Percentiles rank a stretch among this genome's conserved stretches.
Conservation (phyloP, 2,113 vertebrate genomes). For the Rostratula benghalensis region DNA sequence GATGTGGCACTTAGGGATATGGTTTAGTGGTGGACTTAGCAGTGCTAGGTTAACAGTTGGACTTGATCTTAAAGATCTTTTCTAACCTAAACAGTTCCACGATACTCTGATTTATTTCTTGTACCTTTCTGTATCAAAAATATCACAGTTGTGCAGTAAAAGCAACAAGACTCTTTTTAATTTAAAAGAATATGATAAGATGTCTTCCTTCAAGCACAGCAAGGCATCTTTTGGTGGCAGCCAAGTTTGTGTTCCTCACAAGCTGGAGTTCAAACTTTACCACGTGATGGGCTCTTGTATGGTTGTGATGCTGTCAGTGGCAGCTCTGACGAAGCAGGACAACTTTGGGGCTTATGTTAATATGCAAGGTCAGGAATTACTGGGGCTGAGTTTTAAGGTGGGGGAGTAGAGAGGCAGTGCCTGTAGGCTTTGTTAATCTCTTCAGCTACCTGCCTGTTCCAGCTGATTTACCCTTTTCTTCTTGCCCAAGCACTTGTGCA, state of each 20-base stretch:
- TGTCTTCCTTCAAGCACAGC: background rate
- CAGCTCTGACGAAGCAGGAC: background rate
- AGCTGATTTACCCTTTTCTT: background rate
- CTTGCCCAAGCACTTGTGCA: background rate
- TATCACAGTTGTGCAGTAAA: background rate
- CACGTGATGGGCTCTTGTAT: fast-evolving
- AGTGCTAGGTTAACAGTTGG: background rate
- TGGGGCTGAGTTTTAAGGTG: background rate
- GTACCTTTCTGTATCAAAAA: background rate
- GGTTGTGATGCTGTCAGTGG: background rate
- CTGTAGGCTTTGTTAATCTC: background rate
- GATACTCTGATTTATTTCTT: background rate
- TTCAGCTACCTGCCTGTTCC: background rate
- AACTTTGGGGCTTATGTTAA: background rate
- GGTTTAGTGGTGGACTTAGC: background rate
- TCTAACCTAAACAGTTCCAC: background rate
- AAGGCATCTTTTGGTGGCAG: background rate
- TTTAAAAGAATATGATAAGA: background rate
- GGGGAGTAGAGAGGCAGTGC: background rate
- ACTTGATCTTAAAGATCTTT: background rate
- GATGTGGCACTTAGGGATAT: background rate
- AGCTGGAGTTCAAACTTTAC: background rate
- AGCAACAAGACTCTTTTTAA: background rate
- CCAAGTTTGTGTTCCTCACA: background rate
- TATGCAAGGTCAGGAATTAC: background rate